Base-by-base conservation (phyloP, 2,888 invertebrate species). In the Nemotelus pantherinus region DNA sequence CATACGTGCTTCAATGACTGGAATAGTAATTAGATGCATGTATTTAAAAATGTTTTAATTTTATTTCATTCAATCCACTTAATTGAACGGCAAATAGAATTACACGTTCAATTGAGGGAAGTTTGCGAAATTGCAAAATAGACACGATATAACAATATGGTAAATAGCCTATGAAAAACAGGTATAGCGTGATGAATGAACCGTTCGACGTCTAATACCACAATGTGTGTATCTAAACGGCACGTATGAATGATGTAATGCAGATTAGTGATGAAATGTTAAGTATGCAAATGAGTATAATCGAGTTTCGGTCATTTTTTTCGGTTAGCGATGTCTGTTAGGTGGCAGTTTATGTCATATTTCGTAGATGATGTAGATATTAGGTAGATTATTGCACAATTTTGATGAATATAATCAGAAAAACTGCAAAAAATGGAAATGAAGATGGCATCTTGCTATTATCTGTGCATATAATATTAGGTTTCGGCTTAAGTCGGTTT, bases 11-110 rank as follows among this genome's bases (percentile, higher is more conserved):
- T 25, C 25, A 25, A 25, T 41, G 63, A 63, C 57, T 4, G 25
- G 57, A 57, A 57, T 57, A 63, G 43, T 63, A 63, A 63, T 63
- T 63, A 63, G 6, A 7, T 39, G 1, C 41, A 63, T 63, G 63
- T n/a, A 43, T 43, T 25, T 43, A 70, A 68, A 68, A 70, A 39
- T 25, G 43, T 70, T 55, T 48, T 39, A 67, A 53, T 70, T 41
- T 43, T 53, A 55, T 39, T 53, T 55, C 10, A 55, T 55, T 67
- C 67, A 70, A 55, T 55, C 53, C 4, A 70, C 43, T 70, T 70
- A 70, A 70, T 55, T 55, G 53, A 70, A 70, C 55, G 70, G 70
- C 53, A 70, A 70, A 48, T 10, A 70, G 2, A 53, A 55, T 70
- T 7, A 7, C 1, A 60, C 60, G 25, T 25, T 25, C 25, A 25